Percentiles rank a stretch among this genome's conserved stretches.
Evolutionary conservation across 2,113 vertebrate species (phyloP).

Genomic region (Microtus richardsoni): DNA sequence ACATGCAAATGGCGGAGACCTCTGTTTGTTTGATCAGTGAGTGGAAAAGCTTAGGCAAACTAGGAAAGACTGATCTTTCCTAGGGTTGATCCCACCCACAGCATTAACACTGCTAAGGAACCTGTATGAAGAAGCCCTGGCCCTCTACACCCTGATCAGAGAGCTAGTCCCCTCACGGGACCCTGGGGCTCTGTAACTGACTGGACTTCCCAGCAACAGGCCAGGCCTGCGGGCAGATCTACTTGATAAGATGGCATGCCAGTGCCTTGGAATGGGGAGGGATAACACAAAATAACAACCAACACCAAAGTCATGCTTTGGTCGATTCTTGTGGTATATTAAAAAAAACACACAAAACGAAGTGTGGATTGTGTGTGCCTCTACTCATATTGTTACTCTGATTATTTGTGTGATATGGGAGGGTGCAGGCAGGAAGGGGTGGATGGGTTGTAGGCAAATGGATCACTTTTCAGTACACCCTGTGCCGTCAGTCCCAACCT

Average conservation of each 20-base stretch:
- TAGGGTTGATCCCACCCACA: background rate
- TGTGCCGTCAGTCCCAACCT: constrained; percentile 21
- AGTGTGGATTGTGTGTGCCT: background rate
- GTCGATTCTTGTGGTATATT: background rate
- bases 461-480: background rate
- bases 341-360: too few relatives aligned
- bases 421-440: background rate
- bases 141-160: background rate
- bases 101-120: background rate
- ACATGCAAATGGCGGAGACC: background rate
- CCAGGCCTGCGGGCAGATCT: background rate
- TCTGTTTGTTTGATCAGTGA: background rate
- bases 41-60: background rate
- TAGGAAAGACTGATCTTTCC: background rate
- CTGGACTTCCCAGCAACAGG: too few relatives aligned
- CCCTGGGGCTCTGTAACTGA: background rate
- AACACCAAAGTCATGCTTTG: background rate
- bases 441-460: background rate
- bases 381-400: background rate
- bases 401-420: background rate
- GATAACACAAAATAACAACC: background rate
- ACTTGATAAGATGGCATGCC: background rate
- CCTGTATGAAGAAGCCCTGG: background rate
- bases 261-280: background rate
- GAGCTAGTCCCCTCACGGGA: background rate